Base-by-base conservation (phyloP, 2,797 vertebrate genomes). In the Neoniphon sammara region DNA sequence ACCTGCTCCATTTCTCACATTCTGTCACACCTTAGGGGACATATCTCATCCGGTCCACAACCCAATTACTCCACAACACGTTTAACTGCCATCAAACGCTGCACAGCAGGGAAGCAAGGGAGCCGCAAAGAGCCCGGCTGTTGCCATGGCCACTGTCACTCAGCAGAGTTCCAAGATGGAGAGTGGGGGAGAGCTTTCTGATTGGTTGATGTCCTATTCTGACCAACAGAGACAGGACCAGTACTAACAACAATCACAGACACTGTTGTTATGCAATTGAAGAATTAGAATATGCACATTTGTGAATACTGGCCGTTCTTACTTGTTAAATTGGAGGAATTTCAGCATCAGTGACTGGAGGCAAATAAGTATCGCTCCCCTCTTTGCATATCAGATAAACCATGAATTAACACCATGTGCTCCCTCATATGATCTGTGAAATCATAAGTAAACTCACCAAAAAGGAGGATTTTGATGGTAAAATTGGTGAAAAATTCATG, bases 101-200 rank as follows among this genome's bases (percentile, higher is more conserved):
- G 85, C 87, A 70, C 89, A 84, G 89, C 80, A 63, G 86, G 89
- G 79, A 86, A 73, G 80, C 78, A 66, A 82, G 77, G 74, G 79
- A 90, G 83, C 87, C 49, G 54, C 66, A 20, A 64, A 36, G 81
- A 90, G 87, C 83, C 84, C 10, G 65, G 78, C 90, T 91, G 92
- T 93, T 92, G 87, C 92, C 87, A 93, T 92, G 92, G 90, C 78
- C 90, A 91, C 91, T 89, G 89, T 92, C 91, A 93, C 87, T 91
- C 92, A 93, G 92, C 84, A 91, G 90, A 92, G 85, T 92, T 89
- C 85, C 77, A 57, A 80, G 82, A 90, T 77, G 73, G 85, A 78
- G 72, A 76, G 81, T 85, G 60, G 52, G 21, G 7, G 31, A 55
- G 75, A 73, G 85, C 75, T 18, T 73, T 67, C 58, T 67, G 85